Percentiles rank a stretch among this genome's conserved stretches.
These are phyloP conservation scores for Gisinianus flammeolus DNA, from an alignment of 2,888 invertebrate genomes.

Conservation along the genomic window DNA sequence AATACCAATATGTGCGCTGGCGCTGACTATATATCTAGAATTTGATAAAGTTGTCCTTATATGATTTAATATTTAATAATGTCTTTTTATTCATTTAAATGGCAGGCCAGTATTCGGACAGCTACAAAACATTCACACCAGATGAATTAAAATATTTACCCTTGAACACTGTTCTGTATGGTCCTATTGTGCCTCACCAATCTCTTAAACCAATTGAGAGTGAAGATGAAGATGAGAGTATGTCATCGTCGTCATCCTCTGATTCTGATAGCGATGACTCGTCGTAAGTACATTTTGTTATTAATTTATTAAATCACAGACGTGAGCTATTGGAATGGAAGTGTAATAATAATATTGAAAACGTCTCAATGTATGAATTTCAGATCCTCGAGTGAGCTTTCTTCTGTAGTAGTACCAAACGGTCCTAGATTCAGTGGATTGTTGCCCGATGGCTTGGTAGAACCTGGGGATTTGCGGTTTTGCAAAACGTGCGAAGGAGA, in stretches of 20 bases:
- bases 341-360: no score
- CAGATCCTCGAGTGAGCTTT: no score
- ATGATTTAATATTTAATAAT: no score
- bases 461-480: constrained; percentile 56
- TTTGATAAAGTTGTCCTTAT: no score
- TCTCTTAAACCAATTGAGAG: constrained; percentile 61
- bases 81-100: no score
- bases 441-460: neutral
- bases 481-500: constrained; percentile 65
- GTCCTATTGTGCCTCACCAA: constrained; percentile 64
- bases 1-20: no score
- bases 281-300: constrained; percentile 45
- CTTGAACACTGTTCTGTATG: constrained; percentile 83
- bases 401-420: neutral
- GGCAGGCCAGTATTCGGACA: constrained; percentile 93
- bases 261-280: constrained; percentile 40
- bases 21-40: no score
- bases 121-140: constrained; percentile 79
- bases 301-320: no score
- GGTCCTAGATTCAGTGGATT: neutral
- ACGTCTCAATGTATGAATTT: no score
- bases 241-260: constrained; percentile 29
- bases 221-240: constrained; percentile 28
- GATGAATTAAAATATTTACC: constrained; percentile 91
- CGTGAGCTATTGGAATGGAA: no score